These are phyloP conservation scores for Sebastes oblongus DNA, from an alignment of 2,797 vertebrate species.

Conservation along the genomic window DNA sequence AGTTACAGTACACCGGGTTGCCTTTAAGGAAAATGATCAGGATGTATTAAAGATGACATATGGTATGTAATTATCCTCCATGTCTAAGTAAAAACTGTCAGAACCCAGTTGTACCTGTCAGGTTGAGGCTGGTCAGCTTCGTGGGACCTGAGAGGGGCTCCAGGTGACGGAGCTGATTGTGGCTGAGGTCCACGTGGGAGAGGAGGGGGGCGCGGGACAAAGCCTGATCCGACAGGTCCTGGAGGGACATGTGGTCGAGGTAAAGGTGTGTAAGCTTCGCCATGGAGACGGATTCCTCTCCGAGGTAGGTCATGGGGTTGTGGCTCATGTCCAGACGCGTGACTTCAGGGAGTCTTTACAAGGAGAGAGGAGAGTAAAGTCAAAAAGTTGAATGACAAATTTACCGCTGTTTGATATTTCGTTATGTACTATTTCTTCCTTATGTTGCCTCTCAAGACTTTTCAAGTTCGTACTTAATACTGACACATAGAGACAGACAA, in stretches of 20 bases:
- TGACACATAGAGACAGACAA: no score
- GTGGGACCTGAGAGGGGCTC: slow-evolving; percentile 79
- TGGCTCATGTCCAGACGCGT: slow-evolving; percentile 86
- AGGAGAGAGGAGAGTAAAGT: background rate
- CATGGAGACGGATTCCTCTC: slow-evolving; percentile 86
- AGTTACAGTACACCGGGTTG: slow-evolving; percentile 90
- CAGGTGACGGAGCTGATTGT: slow-evolving; percentile 87
- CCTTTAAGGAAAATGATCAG: slow-evolving; percentile 59
- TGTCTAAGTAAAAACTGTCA: background rate
- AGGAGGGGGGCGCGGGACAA: slow-evolving; percentile 83
- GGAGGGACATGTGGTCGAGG: slow-evolving; percentile 88
- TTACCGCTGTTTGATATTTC: background rate
- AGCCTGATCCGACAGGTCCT: slow-evolving; percentile 86
- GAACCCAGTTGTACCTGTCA: slow-evolving; percentile 71
- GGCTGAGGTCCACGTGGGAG: slow-evolving; percentile 84
- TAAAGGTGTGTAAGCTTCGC: slow-evolving; percentile 85
- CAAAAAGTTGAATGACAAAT: background rate
- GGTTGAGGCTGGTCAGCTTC: slow-evolving; percentile 78
- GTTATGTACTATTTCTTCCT: background rate
- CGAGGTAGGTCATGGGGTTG: slow-evolving; percentile 89
- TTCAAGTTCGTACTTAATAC: background rate
- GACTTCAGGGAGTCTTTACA: slow-evolving; percentile 74
- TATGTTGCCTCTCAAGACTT: background rate
- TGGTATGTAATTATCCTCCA: background rate
- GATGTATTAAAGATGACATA: background rate